Percentiles rank a stretch among this genome's conserved stretches.
phyloP scores from a whole-genome alignment of 2,113 vertebrate species.

The Oriolus oriolus region DNA sequence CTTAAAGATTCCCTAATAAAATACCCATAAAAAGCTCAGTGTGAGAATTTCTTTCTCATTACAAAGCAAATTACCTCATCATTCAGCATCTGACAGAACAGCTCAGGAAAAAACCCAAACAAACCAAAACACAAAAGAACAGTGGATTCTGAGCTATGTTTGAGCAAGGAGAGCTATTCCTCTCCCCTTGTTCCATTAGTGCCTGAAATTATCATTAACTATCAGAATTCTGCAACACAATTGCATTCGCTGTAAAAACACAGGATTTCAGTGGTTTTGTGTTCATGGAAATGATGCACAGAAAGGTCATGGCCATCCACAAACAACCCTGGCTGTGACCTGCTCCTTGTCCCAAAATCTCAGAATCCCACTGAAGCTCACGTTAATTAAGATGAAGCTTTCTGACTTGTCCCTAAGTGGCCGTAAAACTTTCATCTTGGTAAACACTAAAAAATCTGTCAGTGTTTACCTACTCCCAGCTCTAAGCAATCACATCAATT shows the following conservation, averaged over 20 bases:
- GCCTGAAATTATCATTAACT: neutral
- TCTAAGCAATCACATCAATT: neutral
- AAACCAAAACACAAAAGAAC: neutral
- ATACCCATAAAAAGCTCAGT: neutral
- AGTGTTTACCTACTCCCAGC: neutral
- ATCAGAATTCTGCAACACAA: neutral
- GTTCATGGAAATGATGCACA: neutral
- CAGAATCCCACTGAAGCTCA: neutral
- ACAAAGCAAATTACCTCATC: neutral
- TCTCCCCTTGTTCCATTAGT: neutral
- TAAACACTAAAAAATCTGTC: neutral
- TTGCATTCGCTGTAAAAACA: fast-evolving
- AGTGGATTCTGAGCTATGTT: neutral
- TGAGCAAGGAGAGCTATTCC: neutral
- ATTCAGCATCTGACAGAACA: neutral
- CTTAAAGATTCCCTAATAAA: neutral
- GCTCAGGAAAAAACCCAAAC: neutral
- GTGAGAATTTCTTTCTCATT: neutral
- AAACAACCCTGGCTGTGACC: neutral
- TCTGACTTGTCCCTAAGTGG: neutral
- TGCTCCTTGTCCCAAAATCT: neutral
- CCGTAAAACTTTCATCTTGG: neutral
- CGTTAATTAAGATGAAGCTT: neutral
- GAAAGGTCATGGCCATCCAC: neutral
- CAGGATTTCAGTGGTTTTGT: neutral